phyloP scores from a whole-genome alignment of 1,140 invertebrate species.

The Pemphigus obesinymphae region DNA sequence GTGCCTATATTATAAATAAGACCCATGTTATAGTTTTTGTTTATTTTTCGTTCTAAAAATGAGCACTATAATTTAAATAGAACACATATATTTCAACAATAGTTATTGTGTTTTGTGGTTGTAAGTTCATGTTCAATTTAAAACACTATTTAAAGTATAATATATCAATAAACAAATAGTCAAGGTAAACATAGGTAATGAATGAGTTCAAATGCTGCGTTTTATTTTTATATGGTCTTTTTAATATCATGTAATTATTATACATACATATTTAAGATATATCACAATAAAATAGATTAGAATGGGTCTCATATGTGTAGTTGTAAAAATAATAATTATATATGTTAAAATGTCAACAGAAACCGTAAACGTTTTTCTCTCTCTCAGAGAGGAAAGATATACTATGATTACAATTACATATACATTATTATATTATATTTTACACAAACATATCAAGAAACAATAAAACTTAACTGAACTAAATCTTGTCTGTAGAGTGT shows the following conservation, averaged over 20 bases:
- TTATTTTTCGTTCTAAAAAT: no score
- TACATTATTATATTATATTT: neutral
- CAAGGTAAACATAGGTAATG: neutral
- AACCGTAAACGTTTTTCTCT: neutral
- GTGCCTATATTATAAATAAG: no score
- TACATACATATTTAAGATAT: constrained; percentile 35
- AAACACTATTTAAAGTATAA: no score
- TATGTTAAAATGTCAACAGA: neutral
- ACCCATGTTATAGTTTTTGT: no score
- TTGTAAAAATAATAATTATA: constrained; percentile 28
- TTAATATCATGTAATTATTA: constrained; percentile 25
- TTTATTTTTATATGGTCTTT: constrained; percentile 2
- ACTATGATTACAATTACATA: neutral
- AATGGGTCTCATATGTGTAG: constrained; percentile 1
- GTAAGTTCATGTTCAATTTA: no score
- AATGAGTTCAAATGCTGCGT: neutral
- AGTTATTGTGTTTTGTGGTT: no score
- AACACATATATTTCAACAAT: no score
- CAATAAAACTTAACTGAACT: constrained; percentile 3
- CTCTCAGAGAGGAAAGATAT: neutral
- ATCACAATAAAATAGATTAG: constrained; percentile 40
- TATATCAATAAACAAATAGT: neutral
- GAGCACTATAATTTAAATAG: no score
- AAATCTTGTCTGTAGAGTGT: neutral
- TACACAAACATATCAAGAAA: neutral